Evolutionary conservation across 30 jellyfish, hydroid and myxozoan genomes (phyloP), one percentile per base, ranked within the genome.

Genomic region (Cassiopea andromeda): DNA sequence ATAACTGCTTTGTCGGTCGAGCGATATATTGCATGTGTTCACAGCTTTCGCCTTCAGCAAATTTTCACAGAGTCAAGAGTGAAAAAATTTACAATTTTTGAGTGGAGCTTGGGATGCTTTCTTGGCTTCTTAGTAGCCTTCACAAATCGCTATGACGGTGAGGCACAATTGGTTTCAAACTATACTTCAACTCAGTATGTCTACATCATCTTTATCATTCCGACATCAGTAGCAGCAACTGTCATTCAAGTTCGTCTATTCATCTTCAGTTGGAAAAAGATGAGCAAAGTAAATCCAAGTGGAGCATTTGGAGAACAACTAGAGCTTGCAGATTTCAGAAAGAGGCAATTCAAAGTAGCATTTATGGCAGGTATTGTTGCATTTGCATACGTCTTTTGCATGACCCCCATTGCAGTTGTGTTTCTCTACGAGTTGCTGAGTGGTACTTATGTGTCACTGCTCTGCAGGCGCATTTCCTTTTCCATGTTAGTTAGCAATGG

Each of bases 11-110:
- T 78, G 76, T 9, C 87, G 9, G 76, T 54, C 2, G 87, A 78
- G 59, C 18, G 87, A n/a, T 78, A 78, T 49, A 44, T 78, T 18
- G 87, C 87, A 16, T 78, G 87, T 16, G n/a, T 78, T 2, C 76
- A 78, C 50, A 13, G 77, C 75, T n/a, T 50, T 12, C 87, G 59
- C n/a, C 75, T 78, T 45, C 87, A 78, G 13, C 75, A 18, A 8
- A 78, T 78, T 44, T 13, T 78, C 12, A 15, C 87, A 18, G 54
- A 48, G 18, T 6, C 43, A 4, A 57, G 87, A 60, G 87, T 78
- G 7, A 13, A 8, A 1, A 1, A 17, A 5, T 6, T 8, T 15
- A 1, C 54, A 38, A 46, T 57, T 57, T 18, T 48, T 2, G 54
- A 9, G 6, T 78, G 87, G 87, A 7, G 18, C 3, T 48, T 78